Evolutionary conservation across 92 coral and sea anemone species (phyloP), one percentile per base, ranked within the genome.

Genomic region (Siderastrea radians): DNA sequence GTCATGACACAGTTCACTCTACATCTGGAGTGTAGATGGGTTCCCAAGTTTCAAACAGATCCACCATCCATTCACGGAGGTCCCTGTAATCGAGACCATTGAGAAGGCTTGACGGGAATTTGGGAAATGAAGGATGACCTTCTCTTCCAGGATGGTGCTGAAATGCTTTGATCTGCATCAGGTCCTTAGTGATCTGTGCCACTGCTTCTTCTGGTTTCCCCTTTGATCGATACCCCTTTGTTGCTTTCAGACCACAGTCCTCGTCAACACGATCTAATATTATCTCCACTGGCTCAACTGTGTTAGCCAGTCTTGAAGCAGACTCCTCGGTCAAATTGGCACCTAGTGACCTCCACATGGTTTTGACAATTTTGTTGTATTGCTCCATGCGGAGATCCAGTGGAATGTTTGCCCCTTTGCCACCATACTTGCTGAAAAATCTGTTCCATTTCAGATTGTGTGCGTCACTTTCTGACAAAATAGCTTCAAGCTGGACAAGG

Each of bases 361-460:
- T 83, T 67, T 90, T 90, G 4, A 90, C 76, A 54, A 78, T 55
- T 43, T 90, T 90, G 72, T 90, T 90, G 12, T 84, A 66, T 51
- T 84, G 90, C 67, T 90, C 86, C 48, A 90, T 83, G 58, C 88
- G 83, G 13, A 90, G 92, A 73, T 88, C 87, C 11, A 88, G 85
- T n/a, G 87, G 79, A 9, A 88, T 88, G 73, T 88, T 88, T 26
- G 76, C 66, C 38, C 71, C 84, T 74, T 63, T 61, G 54, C 87
- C 80, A 58, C 66, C 69, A 57, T 80, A 66, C 77, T 81, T 82
- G 48, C 49, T 82, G 62, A 49, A 82, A 46, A 68, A 82, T 49
- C 86, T 57, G 44, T 84, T 84, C 67, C 84, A 85, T 48, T 49
- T 49, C 3, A 85, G 70, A 26, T 85, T 58, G 38, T 77, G 14